Evolutionary conservation across 2,797 vertebrate species (phyloP), one percentile per base, ranked within the genome.

Genomic region (Gymnoscopelus braueri): DNA sequence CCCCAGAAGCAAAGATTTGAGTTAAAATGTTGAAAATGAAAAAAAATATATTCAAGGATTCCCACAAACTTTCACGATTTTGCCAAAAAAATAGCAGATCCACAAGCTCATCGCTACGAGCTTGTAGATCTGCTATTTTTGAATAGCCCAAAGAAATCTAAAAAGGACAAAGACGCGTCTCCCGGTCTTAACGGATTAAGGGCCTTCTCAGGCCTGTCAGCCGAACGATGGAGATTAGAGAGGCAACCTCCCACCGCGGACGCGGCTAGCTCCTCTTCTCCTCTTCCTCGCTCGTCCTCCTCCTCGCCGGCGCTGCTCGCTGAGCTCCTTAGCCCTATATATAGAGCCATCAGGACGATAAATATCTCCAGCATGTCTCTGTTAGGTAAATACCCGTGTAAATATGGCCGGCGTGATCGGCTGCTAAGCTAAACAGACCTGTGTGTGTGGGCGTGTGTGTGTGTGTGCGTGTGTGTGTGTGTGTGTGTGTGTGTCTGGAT

Each of bases 181-280:
- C 19, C 19, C 19, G 19, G 19, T 19, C 19, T 1, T 19, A 19
- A 19, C 19, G 19, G 19, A 19, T 19, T 35, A 35, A 35, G 95
- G 95, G 95, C 96, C 95, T 96, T 95, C 96, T 97, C 95, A 93
- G 93, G 96, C 95, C 95, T 97, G 97, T 98, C 97, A 98, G 96
- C 93, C 94, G 95, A 94, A 94, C 96, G 95, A 97, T 94, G 96
- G 95, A 97, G 96, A 97, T 96, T 95, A 97, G 96, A 96, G 95
- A 92, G 89, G 93, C 96, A 96, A 95, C 97, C 97, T 97, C 96
- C 97, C 97, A 97, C 96, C 93, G 94, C 90, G 95, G 93, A 96
- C 94, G 93, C 95, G 93, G 93, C 93, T 91, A 94, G 10, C 84
- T 89, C 86, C 90, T 80, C 81, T 5, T 60, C 58, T 60, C 58